Evolutionary conservation across 2,797 vertebrate species (phyloP).

Genomic region (Neosalanx taihuensis): DNA sequence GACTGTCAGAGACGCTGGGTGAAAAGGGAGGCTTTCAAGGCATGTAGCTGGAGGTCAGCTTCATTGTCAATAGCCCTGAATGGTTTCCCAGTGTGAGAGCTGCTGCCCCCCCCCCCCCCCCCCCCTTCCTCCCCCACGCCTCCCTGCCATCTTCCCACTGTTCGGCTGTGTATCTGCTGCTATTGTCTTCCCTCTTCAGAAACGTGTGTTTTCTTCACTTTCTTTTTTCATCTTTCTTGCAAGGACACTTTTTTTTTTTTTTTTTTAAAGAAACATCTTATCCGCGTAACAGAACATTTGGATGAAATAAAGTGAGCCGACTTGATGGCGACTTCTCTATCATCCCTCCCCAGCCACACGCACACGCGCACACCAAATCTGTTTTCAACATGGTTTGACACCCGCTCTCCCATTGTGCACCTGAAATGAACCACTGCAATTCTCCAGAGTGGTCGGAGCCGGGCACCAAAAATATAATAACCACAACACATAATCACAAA

Average conservation of each 20-base stretch:
- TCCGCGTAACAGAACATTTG: too few relatives aligned
- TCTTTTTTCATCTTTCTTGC: neutral
- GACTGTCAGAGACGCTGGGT: conserved; percentile 26
- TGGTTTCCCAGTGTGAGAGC: conserved; percentile 34
- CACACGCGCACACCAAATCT: neutral
- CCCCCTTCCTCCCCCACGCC: too few relatives aligned
- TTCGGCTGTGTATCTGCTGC: neutral
- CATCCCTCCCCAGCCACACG: neutral
- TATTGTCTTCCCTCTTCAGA: neutral
- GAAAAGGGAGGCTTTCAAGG: conserved; percentile 55
- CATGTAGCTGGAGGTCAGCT: conserved; percentile 50
- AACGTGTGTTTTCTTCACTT: neutral
- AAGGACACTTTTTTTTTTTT: neutral
- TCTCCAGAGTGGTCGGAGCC: neutral
- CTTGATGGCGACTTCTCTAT: neutral
- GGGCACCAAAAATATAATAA: too few relatives aligned
- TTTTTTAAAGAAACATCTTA: too few relatives aligned
- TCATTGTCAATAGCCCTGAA: conserved; percentile 63
- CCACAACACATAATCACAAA: too few relatives aligned
- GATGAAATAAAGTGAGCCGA: too few relatives aligned
- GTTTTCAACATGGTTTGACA: neutral
- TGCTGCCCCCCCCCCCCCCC: neutral
- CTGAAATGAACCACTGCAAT: neutral
- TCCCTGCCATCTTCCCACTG: neutral
- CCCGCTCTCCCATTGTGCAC: too few relatives aligned